Evolutionary conservation across 2,797 vertebrate genomes (phyloP), one percentile per base, ranked within the genome.

Genomic region (Lemur catta): DNA sequence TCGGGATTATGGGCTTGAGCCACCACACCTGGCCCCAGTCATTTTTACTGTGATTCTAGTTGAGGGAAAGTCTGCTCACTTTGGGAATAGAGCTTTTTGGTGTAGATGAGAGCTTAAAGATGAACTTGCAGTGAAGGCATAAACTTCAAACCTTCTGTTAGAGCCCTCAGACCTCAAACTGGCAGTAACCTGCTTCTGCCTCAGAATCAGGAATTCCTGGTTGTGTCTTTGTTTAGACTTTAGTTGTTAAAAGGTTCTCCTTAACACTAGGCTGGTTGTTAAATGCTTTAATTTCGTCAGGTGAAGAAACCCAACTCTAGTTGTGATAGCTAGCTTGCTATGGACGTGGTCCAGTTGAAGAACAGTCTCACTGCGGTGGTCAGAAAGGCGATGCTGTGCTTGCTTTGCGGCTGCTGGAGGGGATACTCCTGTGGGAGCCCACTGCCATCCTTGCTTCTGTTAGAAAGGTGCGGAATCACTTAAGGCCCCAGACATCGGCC

Each of bases 171-270:
- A 52, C 46, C 65, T 72, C 43, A 20, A 69, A 57, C 26, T 84
- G 92, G 41, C 30, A 7, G 50, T 72, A 84, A 46, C 50, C 59
- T 48, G 67, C 69, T 43, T 84, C n/a, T 52, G 61, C 43, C 20
- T n/a, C 22, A 46, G 69, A 65, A 46, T 63, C 55, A 50, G 30
- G 72, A 61, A 55, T 35, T 82, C 41, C n/a, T 87, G 52, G 2
- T 76, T 91, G 89, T 63, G 46, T 52, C 38, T 94, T 81, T 55
- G 30, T 88, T 95, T 72, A 61, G 46, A 88, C 38, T 81, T 97
- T 1, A 38, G 22, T 84, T 93, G 79, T 55, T 59, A 80, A 67
- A 88, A 71, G 10, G 3, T 86, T 92, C 33, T 93, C 30, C n/a
- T 84, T 46, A 14, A 76, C 35, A 38, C 35, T 55, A 0, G 20